Percentiles rank a stretch among this genome's conserved stretches.
Evolutionary conservation across 30 jellyfish, hydroid and myxozoan genomes (phyloP).

Genomic region (Pelagia noctiluca): DNA sequence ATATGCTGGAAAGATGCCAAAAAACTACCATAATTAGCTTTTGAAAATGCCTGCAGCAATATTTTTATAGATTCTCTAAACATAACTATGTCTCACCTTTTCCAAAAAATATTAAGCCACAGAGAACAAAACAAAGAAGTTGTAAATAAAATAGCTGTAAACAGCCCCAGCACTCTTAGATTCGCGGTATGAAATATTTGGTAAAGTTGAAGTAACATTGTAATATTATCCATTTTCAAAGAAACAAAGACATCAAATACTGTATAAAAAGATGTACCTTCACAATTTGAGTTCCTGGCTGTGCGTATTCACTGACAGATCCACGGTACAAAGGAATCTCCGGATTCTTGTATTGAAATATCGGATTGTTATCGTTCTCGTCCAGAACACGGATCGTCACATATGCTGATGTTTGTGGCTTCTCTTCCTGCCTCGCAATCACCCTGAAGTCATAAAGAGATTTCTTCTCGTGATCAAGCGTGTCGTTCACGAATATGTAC

Average conservation of each 20-base stretch:
- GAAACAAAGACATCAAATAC: background rate
- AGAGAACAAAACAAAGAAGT: too few relatives aligned
- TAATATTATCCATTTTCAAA: background rate
- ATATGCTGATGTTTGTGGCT: slow-evolving; percentile 71
- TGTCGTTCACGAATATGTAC: slow-evolving; percentile 46
- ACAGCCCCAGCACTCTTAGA: too few relatives aligned
- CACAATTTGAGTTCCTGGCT: slow-evolving; percentile 54
- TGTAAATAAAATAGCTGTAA: too few relatives aligned
- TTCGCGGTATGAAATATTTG: too few relatives aligned
- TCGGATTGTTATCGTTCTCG: slow-evolving; percentile 72
- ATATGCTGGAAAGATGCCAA: too few relatives aligned
- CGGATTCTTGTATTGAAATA: slow-evolving; percentile 40
- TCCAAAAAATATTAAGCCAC: too few relatives aligned
- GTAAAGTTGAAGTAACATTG: too few relatives aligned
- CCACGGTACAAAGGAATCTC: slow-evolving; percentile 15
- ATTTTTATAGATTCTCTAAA: too few relatives aligned
- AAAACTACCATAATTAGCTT: too few relatives aligned
- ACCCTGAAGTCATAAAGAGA: slow-evolving; percentile 58
- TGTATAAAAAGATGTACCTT: slow-evolving; percentile 21
- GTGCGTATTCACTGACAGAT: slow-evolving; percentile 45
- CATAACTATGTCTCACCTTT: too few relatives aligned
- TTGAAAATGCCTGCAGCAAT: too few relatives aligned
- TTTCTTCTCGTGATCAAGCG: slow-evolving; percentile 50
- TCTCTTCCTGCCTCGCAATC: slow-evolving; percentile 70
- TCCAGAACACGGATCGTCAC: slow-evolving; percentile 57